Evolutionary conservation across 2,797 vertebrate species (phyloP).

Genomic region (Pseudochirops cupreus): DNA sequence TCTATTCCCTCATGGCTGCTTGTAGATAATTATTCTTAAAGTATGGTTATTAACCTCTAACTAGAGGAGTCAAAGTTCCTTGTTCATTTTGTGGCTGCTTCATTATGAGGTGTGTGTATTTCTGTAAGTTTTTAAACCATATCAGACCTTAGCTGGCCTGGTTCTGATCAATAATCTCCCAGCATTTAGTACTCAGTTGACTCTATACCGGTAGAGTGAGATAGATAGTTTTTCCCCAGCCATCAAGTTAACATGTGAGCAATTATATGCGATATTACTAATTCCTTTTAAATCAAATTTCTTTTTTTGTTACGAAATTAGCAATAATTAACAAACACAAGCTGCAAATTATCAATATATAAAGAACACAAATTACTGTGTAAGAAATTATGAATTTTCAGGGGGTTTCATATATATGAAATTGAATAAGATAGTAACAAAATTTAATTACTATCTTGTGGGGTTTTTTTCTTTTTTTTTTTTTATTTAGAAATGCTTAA

Average conservation of each 20-base stretch:
- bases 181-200: neutral
- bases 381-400: no score
- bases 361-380: no score
- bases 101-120: neutral
- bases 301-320: no score
- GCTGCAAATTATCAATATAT: no score
- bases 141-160: neutral
- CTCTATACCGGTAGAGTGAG: neutral
- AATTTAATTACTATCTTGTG: no score
- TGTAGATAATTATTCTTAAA: neutral
- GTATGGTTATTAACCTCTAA: neutral
- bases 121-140: neutral
- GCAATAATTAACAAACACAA: no score
- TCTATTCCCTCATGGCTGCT: neutral
- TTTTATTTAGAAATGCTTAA: no score
- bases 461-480: no score
- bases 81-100: neutral
- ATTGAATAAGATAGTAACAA: no score
- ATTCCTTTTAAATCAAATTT: neutral
- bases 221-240: neutral
- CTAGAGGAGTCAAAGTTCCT: neutral
- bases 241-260: conserved; percentile 24
- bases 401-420: no score
- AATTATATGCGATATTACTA: neutral
- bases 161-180: neutral